phyloP scores from a whole-genome alignment of 2,113 vertebrate genomes.

The Platysteira castanea region DNA sequence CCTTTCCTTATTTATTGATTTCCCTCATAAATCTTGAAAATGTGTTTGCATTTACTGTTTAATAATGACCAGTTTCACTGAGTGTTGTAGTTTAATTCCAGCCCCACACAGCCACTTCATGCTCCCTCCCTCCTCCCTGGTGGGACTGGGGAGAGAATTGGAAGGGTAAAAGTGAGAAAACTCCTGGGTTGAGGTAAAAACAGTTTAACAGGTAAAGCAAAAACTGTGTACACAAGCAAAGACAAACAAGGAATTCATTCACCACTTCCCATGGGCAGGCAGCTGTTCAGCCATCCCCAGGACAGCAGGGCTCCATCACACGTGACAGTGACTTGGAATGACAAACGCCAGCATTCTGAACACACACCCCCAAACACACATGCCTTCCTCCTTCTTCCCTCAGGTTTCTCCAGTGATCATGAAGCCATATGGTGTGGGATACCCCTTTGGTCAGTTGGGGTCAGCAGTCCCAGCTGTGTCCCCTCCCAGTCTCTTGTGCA shows the following conservation, averaged over 20 bases:
- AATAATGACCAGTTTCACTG: background rate
- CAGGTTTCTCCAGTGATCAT: background rate
- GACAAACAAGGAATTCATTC: background rate
- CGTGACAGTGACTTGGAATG: rapidly evolving
- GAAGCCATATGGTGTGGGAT: background rate
- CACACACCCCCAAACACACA: rapidly evolving
- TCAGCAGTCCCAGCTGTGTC: background rate
- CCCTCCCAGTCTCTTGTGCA: background rate
- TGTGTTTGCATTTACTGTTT: background rate
- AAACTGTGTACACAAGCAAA: background rate
- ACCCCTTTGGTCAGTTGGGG: background rate
- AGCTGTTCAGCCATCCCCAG: background rate
- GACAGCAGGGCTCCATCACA: background rate
- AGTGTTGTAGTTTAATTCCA: background rate
- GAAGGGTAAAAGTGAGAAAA: background rate
- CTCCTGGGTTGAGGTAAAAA: background rate
- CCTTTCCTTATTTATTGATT: background rate
- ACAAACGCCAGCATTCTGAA: background rate
- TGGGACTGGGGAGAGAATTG: background rate
- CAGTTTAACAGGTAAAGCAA: background rate
- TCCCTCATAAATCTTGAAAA: background rate
- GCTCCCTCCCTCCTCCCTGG: rapidly evolving
- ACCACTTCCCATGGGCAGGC: background rate
- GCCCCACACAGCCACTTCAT: background rate
- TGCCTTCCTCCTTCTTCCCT: background rate